Conservation (phyloP, 2,797 vertebrate species). For the Hoplostethus atlanticus region DNA sequence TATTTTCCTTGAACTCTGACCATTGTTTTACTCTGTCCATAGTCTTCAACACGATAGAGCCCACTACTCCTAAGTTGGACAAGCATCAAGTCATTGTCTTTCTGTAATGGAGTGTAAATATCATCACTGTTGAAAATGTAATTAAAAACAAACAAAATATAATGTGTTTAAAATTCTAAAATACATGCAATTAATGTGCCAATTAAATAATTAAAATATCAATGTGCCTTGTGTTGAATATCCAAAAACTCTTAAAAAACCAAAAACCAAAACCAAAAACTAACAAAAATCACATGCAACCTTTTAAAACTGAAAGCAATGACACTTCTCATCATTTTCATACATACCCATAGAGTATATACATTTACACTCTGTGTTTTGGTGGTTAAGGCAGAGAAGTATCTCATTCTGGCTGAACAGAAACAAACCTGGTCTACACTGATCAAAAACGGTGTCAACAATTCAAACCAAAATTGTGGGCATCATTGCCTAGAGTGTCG, state of each 20-base stretch:
- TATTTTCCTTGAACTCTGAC: slow-evolving; percentile 3
- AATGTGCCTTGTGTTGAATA: slow-evolving; percentile 55
- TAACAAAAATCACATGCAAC: slow-evolving; percentile 15
- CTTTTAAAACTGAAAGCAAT: slow-evolving; percentile 44
- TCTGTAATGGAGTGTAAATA: slow-evolving; percentile 49
- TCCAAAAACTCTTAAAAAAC: slow-evolving; percentile 44
- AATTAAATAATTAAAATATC: slow-evolving; percentile 65
- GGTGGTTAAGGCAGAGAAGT: slow-evolving; percentile 56
- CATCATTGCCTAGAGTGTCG: slow-evolving; percentile 25
- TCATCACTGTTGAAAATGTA: not conserved
- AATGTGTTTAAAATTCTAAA: slow-evolving; percentile 49
- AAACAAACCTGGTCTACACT: not conserved
- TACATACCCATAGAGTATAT: slow-evolving; percentile 35
- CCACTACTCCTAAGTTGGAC: not conserved
- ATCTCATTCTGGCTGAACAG: not conserved
- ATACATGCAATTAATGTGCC: slow-evolving; percentile 69
- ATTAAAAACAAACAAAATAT: slow-evolving; percentile 45
- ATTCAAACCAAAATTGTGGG: slow-evolving; percentile 34
- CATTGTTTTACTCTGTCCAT: slow-evolving; percentile 25
- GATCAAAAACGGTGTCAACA: not conserved
- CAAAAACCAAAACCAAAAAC: not conserved
- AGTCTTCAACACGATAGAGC: slow-evolving; percentile 36
- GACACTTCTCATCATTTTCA: slow-evolving; percentile 40
- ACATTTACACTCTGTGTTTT: slow-evolving; percentile 41
- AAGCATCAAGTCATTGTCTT: slow-evolving; percentile 32